Conservation (phyloP, 1,140 invertebrate species). For the Eriosoma lanigerum region DNA sequence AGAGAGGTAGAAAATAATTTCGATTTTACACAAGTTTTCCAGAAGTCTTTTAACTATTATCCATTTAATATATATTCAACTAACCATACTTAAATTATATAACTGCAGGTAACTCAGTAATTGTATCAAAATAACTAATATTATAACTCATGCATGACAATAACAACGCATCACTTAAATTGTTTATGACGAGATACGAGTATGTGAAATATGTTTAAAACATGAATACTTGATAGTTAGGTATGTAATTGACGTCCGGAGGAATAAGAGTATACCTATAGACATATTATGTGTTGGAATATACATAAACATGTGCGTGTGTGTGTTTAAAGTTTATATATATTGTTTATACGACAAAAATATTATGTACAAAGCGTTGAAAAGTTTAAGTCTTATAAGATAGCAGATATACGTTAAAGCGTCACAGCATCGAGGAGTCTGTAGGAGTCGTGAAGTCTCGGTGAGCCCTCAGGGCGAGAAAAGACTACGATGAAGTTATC, state of each 20-base stretch:
- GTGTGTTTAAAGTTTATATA: neutral
- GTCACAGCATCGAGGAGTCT: neutral
- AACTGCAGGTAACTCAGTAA: too few relatives aligned
- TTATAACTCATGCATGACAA: too few relatives aligned
- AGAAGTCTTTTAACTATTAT: neutral
- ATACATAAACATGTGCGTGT: too few relatives aligned
- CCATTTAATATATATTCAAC: too few relatives aligned
- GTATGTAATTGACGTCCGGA: neutral
- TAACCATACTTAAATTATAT: too few relatives aligned
- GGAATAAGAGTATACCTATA: neutral
- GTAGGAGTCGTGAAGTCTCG: neutral
- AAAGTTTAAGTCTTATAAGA: neutral
- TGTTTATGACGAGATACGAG: too few relatives aligned
- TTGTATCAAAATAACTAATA: too few relatives aligned
- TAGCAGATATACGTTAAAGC: neutral
- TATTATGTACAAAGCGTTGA: neutral
- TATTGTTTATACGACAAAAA: neutral
- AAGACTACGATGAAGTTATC: neutral
- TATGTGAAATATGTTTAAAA: too few relatives aligned
- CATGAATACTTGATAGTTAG: too few relatives aligned
- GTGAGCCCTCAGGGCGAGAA: constrained; percentile 12
- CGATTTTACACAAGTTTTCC: neutral
- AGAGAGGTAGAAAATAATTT: neutral
- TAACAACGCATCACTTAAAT: too few relatives aligned
- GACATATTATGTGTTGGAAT: too few relatives aligned